phyloP scores from a whole-genome alignment of 1,140 invertebrate genomes.

The Andricus grossulariae region DNA sequence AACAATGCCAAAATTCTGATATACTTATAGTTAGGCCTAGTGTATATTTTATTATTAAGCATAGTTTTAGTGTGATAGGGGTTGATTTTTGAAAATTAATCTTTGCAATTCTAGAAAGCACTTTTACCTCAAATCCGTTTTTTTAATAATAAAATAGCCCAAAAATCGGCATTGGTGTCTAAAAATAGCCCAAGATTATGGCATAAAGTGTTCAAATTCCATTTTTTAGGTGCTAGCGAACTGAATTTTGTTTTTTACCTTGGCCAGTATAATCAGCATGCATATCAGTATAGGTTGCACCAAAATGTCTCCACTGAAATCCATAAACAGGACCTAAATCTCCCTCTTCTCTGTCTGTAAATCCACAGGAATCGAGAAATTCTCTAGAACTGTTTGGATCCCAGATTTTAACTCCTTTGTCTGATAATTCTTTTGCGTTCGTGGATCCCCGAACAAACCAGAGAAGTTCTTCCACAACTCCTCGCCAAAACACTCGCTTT shows the following conservation, averaged over 20 bases:
- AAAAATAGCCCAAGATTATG: too few relatives aligned
- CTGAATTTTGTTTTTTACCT: conserved; percentile 76
- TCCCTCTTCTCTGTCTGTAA: conserved; percentile 92
- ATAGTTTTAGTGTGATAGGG: too few relatives aligned
- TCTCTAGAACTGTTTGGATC: conserved; percentile 95
- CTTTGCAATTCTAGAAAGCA: too few relatives aligned
- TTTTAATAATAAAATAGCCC: too few relatives aligned
- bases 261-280: conserved; percentile 89
- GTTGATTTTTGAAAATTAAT: too few relatives aligned
- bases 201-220: too few relatives aligned
- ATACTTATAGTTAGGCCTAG: too few relatives aligned
- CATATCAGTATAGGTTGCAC: conserved; percentile 93
- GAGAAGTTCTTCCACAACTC: conserved; percentile 94
- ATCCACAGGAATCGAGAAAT: conserved; percentile 93
- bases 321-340: conserved; percentile 99
- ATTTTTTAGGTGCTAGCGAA: too few relatives aligned
- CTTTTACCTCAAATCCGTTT: too few relatives aligned
- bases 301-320: conserved; percentile 99
- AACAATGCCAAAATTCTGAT: too few relatives aligned
- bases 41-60: too few relatives aligned
- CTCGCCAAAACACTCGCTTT: conserved; percentile 96
- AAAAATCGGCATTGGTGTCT: too few relatives aligned
- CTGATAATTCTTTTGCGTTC: conserved; percentile 90
- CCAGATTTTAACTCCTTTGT: conserved; percentile 97
- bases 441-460: conserved; percentile 98